Evolutionary conservation across 1,140 invertebrate genomes (phyloP), one percentile per base, ranked within the genome.

Genomic region (Trichoplusia ni): DNA sequence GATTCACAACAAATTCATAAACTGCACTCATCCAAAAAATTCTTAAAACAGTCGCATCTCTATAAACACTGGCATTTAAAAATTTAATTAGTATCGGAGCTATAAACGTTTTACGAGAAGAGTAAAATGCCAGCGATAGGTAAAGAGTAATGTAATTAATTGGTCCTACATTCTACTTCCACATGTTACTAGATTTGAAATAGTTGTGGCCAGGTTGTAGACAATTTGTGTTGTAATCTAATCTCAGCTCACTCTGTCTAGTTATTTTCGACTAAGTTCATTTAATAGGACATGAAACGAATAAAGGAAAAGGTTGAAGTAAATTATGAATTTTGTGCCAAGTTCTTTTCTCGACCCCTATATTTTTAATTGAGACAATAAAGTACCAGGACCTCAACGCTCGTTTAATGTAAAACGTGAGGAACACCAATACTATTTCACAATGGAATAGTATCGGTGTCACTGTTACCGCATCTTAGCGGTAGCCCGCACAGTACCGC

Each of bases 401-500:
- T 2, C 13, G 13, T 47, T 38, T 27, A 56, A 56, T 27, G 21
- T 27, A 56, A 56, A 56, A 25, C 33, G 33, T 56, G 35, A 33
- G 51, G 51, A 56, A 56, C n/a, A 40, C 13, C 33, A 37, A 40
- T 29, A 25, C 33, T 23, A 56, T 56, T 56, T 56, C 35, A 38
- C 51, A 56, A 56, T 56, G 35, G 18, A 18, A 23, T 29, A 18
- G 35, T 56, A 56, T 56, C 51, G 51, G 51, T 56, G 51, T 56
- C 51, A 56, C 31, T 16, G 51, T 56, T 14, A 56, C 51, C 51
- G 51, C 51, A 56, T 25, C 13, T 31, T 49, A 49, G 46, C 46
- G 46, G 46, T 49, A 16, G 9, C 7, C 8, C 46, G 16, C 29
- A 33, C 51, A 8, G 35, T 56, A 25, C 35, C 6, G 51, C 47